Conservation (phyloP, 2,797 vertebrate species). For the Botia almorhae region DNA sequence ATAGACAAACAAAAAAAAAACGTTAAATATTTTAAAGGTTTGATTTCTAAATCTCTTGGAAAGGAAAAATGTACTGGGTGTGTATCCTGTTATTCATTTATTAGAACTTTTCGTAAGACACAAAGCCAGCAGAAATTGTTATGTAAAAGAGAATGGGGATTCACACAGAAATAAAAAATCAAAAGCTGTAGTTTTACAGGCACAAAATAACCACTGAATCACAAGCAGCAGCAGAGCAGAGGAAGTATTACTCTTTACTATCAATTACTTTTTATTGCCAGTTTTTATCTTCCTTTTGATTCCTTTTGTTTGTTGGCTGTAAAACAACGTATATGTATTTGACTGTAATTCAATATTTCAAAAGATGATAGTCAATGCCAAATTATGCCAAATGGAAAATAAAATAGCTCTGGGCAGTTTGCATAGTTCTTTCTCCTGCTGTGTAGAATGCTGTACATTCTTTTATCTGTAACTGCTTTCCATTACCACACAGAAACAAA, state of each 20-base stretch:
- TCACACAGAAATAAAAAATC: slow-evolving; percentile 70
- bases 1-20: too few species aligned
- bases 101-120: slow-evolving; percentile 10
- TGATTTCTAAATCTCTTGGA: neutral
- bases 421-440: too few species aligned
- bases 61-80: neutral
- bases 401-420: too few species aligned
- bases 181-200: slow-evolving; percentile 39
- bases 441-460: neutral
- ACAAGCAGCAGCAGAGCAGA: too few species aligned
- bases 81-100: neutral
- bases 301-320: neutral
- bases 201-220: neutral
- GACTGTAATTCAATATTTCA: neutral
- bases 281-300: neutral
- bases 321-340: slow-evolving; percentile 11
- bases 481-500: slow-evolving; percentile 25
- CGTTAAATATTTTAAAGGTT: neutral
- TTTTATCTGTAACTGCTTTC: slow-evolving; percentile 26
- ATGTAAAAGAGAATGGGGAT: slow-evolving; percentile 44
- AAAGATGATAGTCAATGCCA: neutral
- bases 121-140: neutral
- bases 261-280: slow-evolving; percentile 9
- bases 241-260: neutral
- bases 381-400: too few species aligned